Conservation (phyloP, 37 sponge, comb jelly and placozoan genomes). For the Eunapius fragilis region DNA sequence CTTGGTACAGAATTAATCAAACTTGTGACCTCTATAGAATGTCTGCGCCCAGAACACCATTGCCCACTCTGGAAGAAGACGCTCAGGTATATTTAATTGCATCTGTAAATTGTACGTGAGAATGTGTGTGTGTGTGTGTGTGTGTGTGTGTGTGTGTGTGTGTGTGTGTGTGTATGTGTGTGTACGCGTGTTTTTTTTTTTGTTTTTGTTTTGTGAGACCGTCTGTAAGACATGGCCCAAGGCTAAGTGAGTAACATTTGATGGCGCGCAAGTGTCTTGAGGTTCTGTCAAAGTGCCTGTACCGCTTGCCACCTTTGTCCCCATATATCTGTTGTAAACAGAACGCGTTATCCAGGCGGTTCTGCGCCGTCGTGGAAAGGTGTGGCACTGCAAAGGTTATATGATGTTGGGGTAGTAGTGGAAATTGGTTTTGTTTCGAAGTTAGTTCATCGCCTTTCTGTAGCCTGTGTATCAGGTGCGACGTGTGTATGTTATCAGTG, state of each 20-base stretch:
- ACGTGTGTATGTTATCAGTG: no score
- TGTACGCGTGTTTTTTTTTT: conserved; percentile 18
- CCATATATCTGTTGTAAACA: neutral
- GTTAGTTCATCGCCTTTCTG: neutral
- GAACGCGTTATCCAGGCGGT: no score
- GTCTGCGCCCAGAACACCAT: conserved; percentile 38
- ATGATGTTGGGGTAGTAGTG: no score
- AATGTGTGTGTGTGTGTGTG: conserved; percentile 38
- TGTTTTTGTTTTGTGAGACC: neutral
- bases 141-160: conserved; percentile 26
- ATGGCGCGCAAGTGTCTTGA: neutral
- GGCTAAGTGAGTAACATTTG: neutral
- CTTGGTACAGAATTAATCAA: neutral
- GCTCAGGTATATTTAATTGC: conserved; percentile 14
- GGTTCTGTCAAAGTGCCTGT: neutral
- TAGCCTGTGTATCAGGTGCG: neutral
- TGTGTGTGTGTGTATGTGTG: conserved; percentile 10
- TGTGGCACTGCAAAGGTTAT: neutral
- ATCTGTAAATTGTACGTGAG: neutral
- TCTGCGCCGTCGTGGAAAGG: neutral
- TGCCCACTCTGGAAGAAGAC: conserved; percentile 62
- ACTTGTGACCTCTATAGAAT: neutral
- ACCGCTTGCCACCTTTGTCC: neutral
- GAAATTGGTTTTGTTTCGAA: neutral
- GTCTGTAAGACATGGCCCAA: neutral